These are phyloP conservation scores for Dasyornis broadbenti DNA, from an alignment of 2,113 vertebrate genomes.

Conservation along the genomic window DNA sequence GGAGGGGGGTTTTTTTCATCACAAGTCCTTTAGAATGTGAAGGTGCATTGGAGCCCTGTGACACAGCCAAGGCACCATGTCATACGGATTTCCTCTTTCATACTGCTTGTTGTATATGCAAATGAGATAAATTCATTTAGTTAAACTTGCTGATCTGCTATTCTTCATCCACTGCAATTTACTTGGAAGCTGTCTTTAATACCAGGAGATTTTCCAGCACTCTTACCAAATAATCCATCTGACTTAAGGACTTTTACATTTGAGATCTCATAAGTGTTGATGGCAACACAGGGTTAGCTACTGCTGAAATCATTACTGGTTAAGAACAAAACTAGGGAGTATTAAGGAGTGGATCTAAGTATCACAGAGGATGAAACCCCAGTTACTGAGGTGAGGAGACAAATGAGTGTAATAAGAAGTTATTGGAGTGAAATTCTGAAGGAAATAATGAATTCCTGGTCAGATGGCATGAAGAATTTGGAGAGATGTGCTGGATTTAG, in stretches of 20 bases:
- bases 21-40: neutral
- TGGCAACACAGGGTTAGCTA: neutral
- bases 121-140: neutral
- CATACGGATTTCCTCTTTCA: neutral
- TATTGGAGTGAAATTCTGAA: neutral
- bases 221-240: neutral
- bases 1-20: accelerated
- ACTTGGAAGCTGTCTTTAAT: neutral
- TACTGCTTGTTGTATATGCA: too few species aligned
- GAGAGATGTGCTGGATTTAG: neutral
- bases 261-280: neutral
- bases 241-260: neutral
- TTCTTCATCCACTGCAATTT: neutral
- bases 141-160: neutral
- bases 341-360: neutral
- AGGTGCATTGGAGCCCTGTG: neutral
- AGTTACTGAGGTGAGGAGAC: neutral
- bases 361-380: neutral
- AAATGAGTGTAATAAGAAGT: neutral
- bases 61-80: neutral
- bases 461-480: neutral
- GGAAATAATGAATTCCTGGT: neutral
- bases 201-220: neutral
- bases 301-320: neutral
- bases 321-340: neutral